These are phyloP conservation scores for Drosophila eugracilis DNA, from an alignment of 1,140 invertebrate species.

Conservation along the genomic window DNA sequence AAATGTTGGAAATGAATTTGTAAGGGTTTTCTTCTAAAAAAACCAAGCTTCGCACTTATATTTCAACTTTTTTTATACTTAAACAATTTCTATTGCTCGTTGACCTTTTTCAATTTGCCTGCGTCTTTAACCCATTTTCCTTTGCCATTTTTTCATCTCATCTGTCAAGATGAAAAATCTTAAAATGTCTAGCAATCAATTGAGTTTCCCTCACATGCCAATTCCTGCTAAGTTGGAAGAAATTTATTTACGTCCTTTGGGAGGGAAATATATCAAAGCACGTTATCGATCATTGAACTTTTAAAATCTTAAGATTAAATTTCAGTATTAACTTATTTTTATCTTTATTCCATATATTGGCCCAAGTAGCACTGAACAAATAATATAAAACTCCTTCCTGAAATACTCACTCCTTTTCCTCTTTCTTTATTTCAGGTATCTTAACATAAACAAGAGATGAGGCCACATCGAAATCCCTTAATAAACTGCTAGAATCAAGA, in stretches of 20 bases:
- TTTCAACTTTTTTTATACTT: too few relatives aligned
- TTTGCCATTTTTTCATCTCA: slow-evolving; percentile 1
- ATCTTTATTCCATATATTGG: too few relatives aligned
- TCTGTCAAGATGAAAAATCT: slow-evolving; percentile 43
- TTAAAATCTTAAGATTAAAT: too few relatives aligned
- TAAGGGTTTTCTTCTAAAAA: too few relatives aligned
- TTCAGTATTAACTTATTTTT: too few relatives aligned
- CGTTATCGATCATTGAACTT: too few relatives aligned
- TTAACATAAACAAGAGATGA: slow-evolving; percentile 44
- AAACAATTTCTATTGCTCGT: neutral
- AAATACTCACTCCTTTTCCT: neutral
- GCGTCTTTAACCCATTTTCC: neutral
- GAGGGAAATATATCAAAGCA: too few relatives aligned
- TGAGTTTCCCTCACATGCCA: slow-evolving; percentile 51
- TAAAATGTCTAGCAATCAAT: slow-evolving; percentile 58
- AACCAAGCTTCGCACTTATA: too few relatives aligned
- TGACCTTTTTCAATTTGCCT: neutral
- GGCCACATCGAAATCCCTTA: slow-evolving; percentile 44
- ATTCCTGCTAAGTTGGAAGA: slow-evolving; percentile 34
- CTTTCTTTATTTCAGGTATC: slow-evolving; percentile 34
- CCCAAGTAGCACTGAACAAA: neutral
- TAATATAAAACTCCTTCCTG: neutral
- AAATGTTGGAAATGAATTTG: too few relatives aligned
- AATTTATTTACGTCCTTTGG: neutral
- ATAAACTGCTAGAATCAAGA: slow-evolving; percentile 60